These are phyloP conservation scores for Troides helena DNA, from an alignment of 2,888 invertebrate genomes.

Conservation along the genomic window DNA sequence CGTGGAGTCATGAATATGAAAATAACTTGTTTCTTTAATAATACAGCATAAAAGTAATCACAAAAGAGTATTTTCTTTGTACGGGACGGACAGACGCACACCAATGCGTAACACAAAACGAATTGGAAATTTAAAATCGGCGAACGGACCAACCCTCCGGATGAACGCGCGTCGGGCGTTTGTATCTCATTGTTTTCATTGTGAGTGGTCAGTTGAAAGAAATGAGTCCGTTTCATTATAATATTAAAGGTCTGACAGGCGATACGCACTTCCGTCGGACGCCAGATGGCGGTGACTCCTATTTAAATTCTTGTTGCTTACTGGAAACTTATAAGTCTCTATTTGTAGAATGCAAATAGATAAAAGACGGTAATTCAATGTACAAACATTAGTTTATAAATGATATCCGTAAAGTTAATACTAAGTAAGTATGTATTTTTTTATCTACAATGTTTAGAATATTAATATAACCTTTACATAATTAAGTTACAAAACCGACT, in stretches of 20 bases:
- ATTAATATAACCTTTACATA: not conserved
- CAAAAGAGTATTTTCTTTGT: not conserved
- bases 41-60: conserved; percentile 1
- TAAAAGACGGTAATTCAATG: too few species aligned
- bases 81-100: not conserved
- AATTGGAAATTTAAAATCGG: conserved; percentile 43
- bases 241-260: conserved; percentile 74
- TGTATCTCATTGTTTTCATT: conserved; percentile 71
- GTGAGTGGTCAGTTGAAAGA: conserved; percentile 74
- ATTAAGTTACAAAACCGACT: not conserved
- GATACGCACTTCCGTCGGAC: conserved; percentile 75
- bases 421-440: not conserved
- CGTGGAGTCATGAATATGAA: not conserved
- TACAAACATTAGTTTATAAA: too few species aligned
- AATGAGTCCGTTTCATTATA: conserved; percentile 72
- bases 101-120: conserved; percentile 28
- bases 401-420: too few species aligned
- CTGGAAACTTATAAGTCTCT: conserved; percentile 6
- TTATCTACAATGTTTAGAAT: not conserved
- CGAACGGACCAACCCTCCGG: conserved; percentile 56
- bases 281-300: conserved; percentile 65
- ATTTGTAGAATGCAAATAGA: not conserved
- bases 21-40: conserved; percentile 2
- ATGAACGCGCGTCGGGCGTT: conserved; percentile 60
- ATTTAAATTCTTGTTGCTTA: conserved; percentile 51